Percentiles rank a stretch among this genome's conserved stretches.
These are phyloP conservation scores for Oreotrochilus melanogaster DNA, from an alignment of 2,113 vertebrate species.

Conservation along the genomic window DNA sequence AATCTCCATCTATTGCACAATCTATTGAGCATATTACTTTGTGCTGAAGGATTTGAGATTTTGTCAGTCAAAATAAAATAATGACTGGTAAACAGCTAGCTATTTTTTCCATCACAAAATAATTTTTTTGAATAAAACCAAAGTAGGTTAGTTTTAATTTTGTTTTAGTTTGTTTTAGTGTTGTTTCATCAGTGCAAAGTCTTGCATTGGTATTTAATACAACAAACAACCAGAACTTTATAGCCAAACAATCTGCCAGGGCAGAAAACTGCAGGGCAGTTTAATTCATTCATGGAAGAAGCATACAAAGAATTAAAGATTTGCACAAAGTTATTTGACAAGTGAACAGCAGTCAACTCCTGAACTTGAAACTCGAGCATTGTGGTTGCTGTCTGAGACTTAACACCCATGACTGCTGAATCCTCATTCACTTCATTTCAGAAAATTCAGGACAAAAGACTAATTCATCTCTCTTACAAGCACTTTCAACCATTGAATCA, in stretches of 20 bases:
- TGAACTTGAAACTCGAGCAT: not conserved
- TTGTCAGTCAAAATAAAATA: not conserved
- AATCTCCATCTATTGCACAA: not conserved
- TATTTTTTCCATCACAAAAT: not conserved
- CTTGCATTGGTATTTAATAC: not conserved
- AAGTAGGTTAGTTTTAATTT: not conserved
- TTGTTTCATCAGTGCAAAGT: not conserved
- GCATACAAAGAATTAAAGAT: not conserved
- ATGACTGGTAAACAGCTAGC: not conserved
- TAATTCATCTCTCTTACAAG: not conserved
- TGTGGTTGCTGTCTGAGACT: not conserved
- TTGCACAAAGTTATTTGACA: not conserved
- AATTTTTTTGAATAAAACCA: not conserved
- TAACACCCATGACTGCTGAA: not conserved
- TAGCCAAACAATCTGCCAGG: not conserved
- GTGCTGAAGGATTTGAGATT: not conserved
- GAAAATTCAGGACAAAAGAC: slow-evolving; percentile 33
- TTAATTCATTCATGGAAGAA: not conserved
- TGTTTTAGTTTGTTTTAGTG: not conserved
- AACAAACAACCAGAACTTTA: not conserved
- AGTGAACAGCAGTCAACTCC: not conserved
- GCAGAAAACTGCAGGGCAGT: not conserved
- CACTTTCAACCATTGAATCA: not conserved
- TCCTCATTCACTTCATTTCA: not conserved
- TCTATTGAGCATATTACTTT: not conserved